Conservation (phyloP, 1,140 invertebrate genomes). For the Pseudobourletiella spinata region DNA sequence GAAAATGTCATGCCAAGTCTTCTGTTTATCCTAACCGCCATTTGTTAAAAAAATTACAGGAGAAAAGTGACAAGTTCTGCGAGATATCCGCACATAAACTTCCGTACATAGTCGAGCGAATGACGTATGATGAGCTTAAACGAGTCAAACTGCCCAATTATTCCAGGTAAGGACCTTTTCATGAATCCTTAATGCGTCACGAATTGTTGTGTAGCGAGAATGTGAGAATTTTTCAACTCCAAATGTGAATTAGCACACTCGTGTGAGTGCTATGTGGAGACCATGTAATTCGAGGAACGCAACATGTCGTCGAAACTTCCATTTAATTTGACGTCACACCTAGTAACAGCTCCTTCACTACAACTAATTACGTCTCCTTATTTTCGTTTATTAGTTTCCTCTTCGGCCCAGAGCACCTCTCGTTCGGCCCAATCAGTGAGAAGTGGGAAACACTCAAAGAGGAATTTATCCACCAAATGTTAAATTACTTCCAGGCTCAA, state of each 20-base stretch:
- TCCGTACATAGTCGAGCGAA: neutral
- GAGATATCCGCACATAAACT: neutral
- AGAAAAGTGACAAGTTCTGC: neutral
- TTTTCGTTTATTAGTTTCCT: neutral
- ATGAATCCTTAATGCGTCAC: neutral
- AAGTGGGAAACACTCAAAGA: neutral
- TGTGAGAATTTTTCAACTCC: too few species aligned
- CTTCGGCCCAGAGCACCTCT: neutral
- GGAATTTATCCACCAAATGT: neutral
- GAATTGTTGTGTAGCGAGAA: neutral
- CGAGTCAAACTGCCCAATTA: neutral
- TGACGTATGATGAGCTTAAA: neutral
- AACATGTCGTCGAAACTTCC: too few species aligned
- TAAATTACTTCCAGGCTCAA: neutral
- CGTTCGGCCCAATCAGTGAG: neutral
- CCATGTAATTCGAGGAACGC: too few species aligned
- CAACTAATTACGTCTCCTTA: too few species aligned
- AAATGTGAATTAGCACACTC: too few species aligned
- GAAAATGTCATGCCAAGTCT: neutral
- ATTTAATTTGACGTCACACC: too few species aligned
- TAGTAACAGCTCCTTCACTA: too few species aligned
- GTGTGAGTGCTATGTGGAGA: too few species aligned
- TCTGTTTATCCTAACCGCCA: too few species aligned
- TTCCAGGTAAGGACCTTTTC: neutral
- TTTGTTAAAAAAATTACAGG: neutral